These are phyloP conservation scores for Lampropteryx suffumata DNA, from an alignment of 2,888 invertebrate genomes.

Conservation along the genomic window DNA sequence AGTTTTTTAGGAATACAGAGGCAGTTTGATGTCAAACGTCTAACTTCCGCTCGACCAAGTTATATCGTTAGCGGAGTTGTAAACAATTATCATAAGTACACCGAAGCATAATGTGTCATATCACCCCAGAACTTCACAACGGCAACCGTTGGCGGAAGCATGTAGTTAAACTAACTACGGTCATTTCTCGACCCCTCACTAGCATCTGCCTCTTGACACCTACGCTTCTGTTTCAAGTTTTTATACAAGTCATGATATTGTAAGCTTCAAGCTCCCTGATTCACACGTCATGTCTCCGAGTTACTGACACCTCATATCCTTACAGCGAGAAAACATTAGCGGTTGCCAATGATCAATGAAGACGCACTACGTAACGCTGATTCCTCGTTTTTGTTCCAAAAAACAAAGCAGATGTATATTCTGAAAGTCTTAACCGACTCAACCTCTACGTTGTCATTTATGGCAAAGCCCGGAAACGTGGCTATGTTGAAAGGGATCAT, in stretches of 20 bases:
- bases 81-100: constrained; percentile 9
- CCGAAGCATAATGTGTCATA: constrained; percentile 45
- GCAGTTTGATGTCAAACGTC: too few relatives aligned
- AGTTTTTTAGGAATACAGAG: neutral
- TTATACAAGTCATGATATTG: constrained; percentile 57
- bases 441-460: constrained; percentile 38
- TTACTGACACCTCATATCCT: constrained; percentile 56
- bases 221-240: constrained; percentile 63
- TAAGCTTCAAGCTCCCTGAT: constrained; percentile 60
- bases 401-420: constrained; percentile 42
- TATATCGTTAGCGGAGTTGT: neutral
- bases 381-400: constrained; percentile 28
- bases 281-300: constrained; percentile 57
- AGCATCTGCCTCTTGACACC: constrained; percentile 65
- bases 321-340: constrained; percentile 51
- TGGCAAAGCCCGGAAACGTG: constrained; percentile 65
- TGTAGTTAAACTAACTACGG: constrained; percentile 75
- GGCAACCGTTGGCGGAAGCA: constrained; percentile 69
- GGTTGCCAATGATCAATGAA: constrained; percentile 23
- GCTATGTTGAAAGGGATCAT: constrained; percentile 66
- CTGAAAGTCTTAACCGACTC: constrained; percentile 32
- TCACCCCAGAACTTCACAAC: constrained; percentile 42
- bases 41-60: neutral
- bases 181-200: constrained; percentile 63
- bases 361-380: constrained; percentile 22